phyloP scores from a whole-genome alignment of 2,888 invertebrate genomes.

The Andrena hattorfiana region DNA sequence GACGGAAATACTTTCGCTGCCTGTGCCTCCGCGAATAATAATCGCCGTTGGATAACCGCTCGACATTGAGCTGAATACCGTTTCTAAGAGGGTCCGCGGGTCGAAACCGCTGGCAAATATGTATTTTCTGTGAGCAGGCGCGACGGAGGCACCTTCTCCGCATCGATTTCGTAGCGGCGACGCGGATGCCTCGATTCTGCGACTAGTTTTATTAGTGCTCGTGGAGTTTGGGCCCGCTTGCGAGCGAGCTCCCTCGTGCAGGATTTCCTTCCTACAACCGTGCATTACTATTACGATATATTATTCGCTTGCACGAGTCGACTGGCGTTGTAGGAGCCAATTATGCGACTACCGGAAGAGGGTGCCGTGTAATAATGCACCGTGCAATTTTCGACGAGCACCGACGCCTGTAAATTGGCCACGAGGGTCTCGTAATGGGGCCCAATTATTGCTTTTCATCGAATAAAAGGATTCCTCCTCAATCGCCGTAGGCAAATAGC shows the following conservation, averaged over 20 bases:
- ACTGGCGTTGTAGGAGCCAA: constrained; percentile 25
- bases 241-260: neutral
- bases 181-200: neutral
- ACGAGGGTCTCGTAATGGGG: constrained; percentile 8
- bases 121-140: too few species aligned
- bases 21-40: constrained; percentile 17
- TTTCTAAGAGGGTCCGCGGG: neutral
- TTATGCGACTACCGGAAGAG: constrained; percentile 35
- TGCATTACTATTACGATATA: constrained; percentile 31
- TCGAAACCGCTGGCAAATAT: neutral
- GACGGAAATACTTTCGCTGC: constrained; percentile 50
- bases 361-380: constrained; percentile 30
- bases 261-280: constrained; percentile 9
- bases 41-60: neutral
- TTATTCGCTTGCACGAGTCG: constrained; percentile 36
- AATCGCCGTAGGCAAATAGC: neutral
- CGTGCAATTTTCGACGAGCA: neutral
- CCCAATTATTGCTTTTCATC: constrained; percentile 14
- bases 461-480: constrained; percentile 2
- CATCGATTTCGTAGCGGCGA: neutral
- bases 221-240: constrained; percentile 5
- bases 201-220: neutral
- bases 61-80: constrained; percentile 20
- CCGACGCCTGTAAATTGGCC: constrained; percentile 20
- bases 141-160: neutral